Percentiles rank a stretch among this genome's conserved stretches.
Conservation (phyloP, 2,888 invertebrate species). For the Brachyptera risi region DNA sequence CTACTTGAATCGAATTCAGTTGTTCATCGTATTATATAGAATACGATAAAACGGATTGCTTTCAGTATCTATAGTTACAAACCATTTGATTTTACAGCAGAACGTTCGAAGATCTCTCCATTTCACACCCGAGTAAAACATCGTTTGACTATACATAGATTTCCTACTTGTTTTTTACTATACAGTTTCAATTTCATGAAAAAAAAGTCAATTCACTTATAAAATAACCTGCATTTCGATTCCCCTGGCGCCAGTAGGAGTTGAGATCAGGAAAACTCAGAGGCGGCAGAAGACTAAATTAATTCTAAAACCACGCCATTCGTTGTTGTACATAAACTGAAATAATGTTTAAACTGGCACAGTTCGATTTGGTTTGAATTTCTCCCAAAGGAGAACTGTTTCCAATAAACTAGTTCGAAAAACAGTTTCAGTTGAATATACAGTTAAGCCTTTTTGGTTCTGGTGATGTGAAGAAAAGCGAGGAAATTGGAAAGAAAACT, state of each 20-base stretch:
- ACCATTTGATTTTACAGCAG: no score
- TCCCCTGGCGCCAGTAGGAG: background rate
- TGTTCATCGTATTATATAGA: no score
- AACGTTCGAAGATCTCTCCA: no score
- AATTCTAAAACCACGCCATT: background rate
- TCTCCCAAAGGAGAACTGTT: background rate
- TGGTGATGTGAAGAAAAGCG: no score
- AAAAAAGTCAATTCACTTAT: background rate
- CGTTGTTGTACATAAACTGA: background rate
- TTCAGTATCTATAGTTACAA: no score
- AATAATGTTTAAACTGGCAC: conserved; percentile 2
- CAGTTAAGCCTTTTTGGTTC: conserved; percentile 5
- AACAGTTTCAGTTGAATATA: background rate
- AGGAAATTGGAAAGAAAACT: background rate
- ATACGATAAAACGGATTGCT: no score
- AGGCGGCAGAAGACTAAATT: background rate
- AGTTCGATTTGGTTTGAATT: conserved; percentile 1
- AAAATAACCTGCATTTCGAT: background rate
- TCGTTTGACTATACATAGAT: no score
- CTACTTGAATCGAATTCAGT: no score
- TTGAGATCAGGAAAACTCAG: background rate
- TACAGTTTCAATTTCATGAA: background rate
- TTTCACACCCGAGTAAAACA: no score
- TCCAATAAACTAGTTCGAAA: background rate
- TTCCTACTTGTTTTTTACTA: background rate